Percentiles rank a stretch among this genome's conserved stretches.
These are phyloP conservation scores for Octonoba sinensis DNA, from an alignment of 2,888 invertebrate genomes.

Conservation along the genomic window DNA sequence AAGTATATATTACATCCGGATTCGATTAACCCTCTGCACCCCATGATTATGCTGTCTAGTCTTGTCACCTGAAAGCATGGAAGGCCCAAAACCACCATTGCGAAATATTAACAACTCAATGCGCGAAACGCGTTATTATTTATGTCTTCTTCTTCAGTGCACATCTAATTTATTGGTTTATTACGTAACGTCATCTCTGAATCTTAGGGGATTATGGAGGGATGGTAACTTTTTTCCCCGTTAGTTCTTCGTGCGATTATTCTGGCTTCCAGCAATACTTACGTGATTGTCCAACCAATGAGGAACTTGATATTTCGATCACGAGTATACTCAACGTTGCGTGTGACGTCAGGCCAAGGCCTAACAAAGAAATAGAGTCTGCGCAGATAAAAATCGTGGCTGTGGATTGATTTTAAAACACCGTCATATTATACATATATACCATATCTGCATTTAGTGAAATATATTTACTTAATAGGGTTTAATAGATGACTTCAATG, in stretches of 20 bases:
- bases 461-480: too few species aligned
- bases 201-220: slow-evolving; percentile 9
- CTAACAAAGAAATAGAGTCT: slow-evolving; percentile 40
- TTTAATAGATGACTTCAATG: too few species aligned
- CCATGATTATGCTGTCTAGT: too few species aligned
- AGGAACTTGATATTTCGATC: slow-evolving; percentile 47
- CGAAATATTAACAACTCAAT: slow-evolving; percentile 55
- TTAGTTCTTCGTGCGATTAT: slow-evolving; percentile 7
- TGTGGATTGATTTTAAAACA: slow-evolving; percentile 15
- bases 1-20: slow-evolving; percentile 27
- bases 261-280: slow-evolving; percentile 11
- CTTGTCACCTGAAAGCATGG: too few species aligned
- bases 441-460: too few species aligned
- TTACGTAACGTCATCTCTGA: slow-evolving; percentile 51
- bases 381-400: slow-evolving; percentile 40
- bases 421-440: too few species aligned
- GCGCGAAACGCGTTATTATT: slow-evolving; percentile 49
- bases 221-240: background rate
- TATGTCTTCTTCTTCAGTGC: slow-evolving; percentile 40
- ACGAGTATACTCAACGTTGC: slow-evolving; percentile 61
- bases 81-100: too few species aligned
- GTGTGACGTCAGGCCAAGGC: slow-evolving; percentile 60
- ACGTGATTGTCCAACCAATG: slow-evolving; percentile 57
- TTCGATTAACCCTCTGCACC: slow-evolving; percentile 46
- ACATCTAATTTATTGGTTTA: slow-evolving; percentile 60